These are phyloP conservation scores for Pollenia amentaria DNA, from an alignment of 2,888 invertebrate genomes.

Conservation along the genomic window DNA sequence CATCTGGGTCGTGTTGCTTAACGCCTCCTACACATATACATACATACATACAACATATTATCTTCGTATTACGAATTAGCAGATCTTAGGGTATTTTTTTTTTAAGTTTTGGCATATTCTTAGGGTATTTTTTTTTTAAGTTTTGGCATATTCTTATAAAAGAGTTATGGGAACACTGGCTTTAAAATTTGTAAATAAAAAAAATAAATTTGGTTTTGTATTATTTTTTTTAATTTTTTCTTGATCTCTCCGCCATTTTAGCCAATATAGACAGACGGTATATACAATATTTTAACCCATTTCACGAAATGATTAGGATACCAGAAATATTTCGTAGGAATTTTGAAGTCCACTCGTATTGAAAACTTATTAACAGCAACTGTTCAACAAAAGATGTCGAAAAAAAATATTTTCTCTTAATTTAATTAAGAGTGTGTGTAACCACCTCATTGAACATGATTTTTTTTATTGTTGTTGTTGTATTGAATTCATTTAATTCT, in stretches of 20 bases:
- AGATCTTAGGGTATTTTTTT: no score
- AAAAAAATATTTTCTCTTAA: constrained; percentile 35
- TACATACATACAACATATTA: no score
- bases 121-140: no score
- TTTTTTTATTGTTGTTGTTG: background rate
- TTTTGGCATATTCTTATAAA: no score
- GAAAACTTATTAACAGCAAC: constrained; percentile 26
- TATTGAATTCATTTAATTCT: background rate
- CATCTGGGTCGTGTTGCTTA: no score
- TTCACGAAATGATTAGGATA: constrained; percentile 35
- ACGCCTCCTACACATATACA: no score
- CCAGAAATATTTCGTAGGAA: constrained; percentile 14
- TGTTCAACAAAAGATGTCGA: background rate
- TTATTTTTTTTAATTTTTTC: background rate
- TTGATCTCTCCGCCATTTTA: background rate
- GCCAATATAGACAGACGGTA: no score
- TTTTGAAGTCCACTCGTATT: background rate
- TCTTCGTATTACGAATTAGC: no score
- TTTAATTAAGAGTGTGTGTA: constrained; percentile 47
- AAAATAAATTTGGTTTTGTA: background rate
- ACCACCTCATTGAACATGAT: constrained; percentile 50
- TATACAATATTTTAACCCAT: background rate
- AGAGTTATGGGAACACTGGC: no score
- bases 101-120: no score
- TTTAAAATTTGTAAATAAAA: no score